These are phyloP conservation scores for Tragelaphus oryx DNA, from an alignment of 2,797 vertebrate genomes.

Conservation along the genomic window DNA sequence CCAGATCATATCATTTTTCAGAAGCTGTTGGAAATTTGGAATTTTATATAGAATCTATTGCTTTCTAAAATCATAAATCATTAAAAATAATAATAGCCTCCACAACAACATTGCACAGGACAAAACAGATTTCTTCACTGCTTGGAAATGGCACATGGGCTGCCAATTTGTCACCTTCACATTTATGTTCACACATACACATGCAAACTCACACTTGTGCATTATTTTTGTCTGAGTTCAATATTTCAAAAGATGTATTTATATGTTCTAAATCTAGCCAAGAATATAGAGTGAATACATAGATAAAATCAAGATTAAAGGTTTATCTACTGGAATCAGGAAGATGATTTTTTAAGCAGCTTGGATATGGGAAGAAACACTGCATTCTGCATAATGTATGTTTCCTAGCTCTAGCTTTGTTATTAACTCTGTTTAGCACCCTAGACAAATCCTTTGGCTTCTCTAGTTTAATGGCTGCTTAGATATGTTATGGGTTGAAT, in stretches of 20 bases:
- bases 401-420: neutral
- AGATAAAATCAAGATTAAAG: neutral
- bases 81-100: neutral
- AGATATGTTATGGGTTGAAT: neutral
- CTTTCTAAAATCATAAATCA: neutral
- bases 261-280: neutral
- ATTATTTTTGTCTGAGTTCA: neutral
- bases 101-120: neutral
- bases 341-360: neutral
- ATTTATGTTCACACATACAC: neutral
- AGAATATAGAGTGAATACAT: neutral
- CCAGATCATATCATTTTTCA: neutral
- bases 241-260: neutral
- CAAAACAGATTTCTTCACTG: neutral
- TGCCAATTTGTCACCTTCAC: neutral
- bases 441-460: neutral
- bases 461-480: neutral
- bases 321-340: neutral
- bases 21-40: neutral
- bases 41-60: neutral
- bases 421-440: neutral
- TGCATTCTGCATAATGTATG: neutral
- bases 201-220: neutral
- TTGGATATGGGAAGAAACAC: neutral
- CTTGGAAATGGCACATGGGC: neutral